Conservation (phyloP, 2,797 vertebrate species). For the Platalea minor region DNA sequence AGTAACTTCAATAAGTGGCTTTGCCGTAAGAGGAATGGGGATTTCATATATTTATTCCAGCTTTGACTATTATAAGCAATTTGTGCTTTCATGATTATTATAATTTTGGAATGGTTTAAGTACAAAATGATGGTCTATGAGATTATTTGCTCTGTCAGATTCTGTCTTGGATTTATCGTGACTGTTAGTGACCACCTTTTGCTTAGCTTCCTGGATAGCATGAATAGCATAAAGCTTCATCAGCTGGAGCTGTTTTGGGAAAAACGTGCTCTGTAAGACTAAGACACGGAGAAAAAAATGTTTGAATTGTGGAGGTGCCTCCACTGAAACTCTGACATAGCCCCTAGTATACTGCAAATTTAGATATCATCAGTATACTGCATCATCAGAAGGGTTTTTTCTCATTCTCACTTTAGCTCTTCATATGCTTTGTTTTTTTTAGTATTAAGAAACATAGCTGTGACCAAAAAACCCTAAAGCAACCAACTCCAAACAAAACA, state of each 20-base stretch:
- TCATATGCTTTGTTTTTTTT: neutral
- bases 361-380: neutral
- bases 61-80: neutral
- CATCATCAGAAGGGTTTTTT: neutral
- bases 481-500: neutral
- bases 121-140: neutral
- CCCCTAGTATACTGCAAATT: neutral
- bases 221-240: neutral
- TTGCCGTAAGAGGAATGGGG: neutral
- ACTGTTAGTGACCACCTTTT: neutral
- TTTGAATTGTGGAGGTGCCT: neutral
- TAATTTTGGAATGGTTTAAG: neutral
- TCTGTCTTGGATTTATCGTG: neutral
- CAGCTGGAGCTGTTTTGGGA: neutral
- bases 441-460: neutral
- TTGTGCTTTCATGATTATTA: neutral
- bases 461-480: neutral
- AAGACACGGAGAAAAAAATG: neutral
- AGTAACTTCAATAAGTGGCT: neutral
- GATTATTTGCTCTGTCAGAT: neutral
- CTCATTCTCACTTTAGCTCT: neutral
- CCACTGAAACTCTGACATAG: neutral
- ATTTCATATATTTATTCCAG: neutral
- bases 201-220: neutral
- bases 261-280: accelerated